Evolutionary conservation across 2,113 vertebrate genomes (phyloP).

Genomic region (Ameiurus melas): DNA sequence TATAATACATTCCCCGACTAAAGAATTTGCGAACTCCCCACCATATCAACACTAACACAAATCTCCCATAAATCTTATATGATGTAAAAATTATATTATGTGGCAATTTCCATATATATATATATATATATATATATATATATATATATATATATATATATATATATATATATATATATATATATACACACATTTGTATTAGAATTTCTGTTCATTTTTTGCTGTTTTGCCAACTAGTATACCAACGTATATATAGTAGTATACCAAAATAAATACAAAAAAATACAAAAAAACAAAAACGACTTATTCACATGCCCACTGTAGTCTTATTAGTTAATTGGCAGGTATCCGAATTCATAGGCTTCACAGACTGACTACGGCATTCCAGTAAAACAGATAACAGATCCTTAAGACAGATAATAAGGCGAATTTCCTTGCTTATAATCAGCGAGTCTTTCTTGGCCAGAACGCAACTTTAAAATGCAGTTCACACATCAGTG

Average conservation of each 20-base stretch:
- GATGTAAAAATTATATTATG: neutral
- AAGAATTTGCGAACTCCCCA: neutral
- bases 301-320: neutral
- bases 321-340: neutral
- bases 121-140: neutral
- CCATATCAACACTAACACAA: neutral
- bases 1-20: neutral
- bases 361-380: neutral
- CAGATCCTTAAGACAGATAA: neutral
- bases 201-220: neutral
- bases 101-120: neutral
- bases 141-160: neutral
- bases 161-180: neutral
- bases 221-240: neutral
- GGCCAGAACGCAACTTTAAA: slow-evolving; percentile 9
- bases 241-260: neutral
- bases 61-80: neutral
- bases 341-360: neutral
- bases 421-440: neutral
- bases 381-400: neutral
- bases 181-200: neutral
- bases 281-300: too few species aligned
- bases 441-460: neutral
- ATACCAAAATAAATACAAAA: neutral
- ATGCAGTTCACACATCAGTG: neutral